Conservation (phyloP, 1,140 invertebrate species). For the Thaumatotibia leucotreta region DNA sequence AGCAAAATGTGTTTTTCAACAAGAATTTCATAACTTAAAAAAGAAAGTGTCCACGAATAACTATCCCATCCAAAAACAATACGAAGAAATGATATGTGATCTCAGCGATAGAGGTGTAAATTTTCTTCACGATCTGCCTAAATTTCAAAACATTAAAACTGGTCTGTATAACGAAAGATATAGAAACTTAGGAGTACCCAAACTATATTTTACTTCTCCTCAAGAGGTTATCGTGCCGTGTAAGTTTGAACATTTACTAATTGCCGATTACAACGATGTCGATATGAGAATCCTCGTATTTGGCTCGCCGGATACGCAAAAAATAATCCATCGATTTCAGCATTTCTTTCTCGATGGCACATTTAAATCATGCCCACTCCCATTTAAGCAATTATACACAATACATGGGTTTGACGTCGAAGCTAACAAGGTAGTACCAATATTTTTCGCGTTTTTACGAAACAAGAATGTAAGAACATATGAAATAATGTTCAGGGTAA, state of each 20-base stretch:
- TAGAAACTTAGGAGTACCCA: not conserved
- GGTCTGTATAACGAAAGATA: not conserved
- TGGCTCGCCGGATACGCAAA: not conserved
- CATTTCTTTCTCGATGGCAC: conserved; percentile 15
- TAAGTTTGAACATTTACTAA: not conserved
- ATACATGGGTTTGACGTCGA: not conserved
- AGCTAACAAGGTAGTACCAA: conserved; percentile 5
- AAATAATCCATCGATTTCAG: not conserved
- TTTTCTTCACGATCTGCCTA: not conserved
- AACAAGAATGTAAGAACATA: conserved; percentile 13
- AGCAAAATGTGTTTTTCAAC: not conserved
- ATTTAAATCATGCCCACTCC: conserved; percentile 13
- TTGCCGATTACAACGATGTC: not conserved
- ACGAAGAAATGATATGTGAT: not conserved
- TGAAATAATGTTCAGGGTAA: not conserved
- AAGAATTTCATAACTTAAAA: not conserved
- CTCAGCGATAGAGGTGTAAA: not conserved
- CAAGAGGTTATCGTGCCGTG: not conserved
- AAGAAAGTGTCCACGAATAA: not conserved
- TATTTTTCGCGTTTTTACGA: conserved; percentile 5
- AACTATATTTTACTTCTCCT: not conserved
- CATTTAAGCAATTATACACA: conserved; percentile 9
- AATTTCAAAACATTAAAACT: not conserved
- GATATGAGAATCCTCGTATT: not conserved
- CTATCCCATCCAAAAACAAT: not conserved